Conservation (phyloP, 2,888 invertebrate species). For the Tinea semifulvella region DNA sequence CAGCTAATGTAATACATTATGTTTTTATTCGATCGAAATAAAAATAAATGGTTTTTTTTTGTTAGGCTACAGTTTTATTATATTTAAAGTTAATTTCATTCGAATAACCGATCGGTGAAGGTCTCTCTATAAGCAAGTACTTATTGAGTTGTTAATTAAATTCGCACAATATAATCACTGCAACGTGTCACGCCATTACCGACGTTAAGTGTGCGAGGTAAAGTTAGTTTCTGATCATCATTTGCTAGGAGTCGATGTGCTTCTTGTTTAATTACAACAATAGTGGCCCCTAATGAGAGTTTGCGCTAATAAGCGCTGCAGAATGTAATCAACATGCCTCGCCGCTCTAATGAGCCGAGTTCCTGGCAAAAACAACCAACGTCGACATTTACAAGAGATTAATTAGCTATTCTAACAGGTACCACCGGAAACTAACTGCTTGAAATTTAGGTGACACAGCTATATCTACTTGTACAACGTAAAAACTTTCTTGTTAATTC, state of each 20-base stretch:
- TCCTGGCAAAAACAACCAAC: constrained; percentile 59
- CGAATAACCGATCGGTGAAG: too few relatives aligned
- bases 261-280: constrained; percentile 66
- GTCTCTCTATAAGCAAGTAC: too few relatives aligned
- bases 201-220: constrained; percentile 19
- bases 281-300: constrained; percentile 65
- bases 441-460: constrained; percentile 3
- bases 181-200: constrained; percentile 31
- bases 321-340: constrained; percentile 66
- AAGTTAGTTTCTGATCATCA: constrained; percentile 11
- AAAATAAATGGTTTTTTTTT: too few relatives aligned
- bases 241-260: constrained; percentile 28
- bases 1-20: too few relatives aligned
- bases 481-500: too few relatives aligned
- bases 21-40: too few relatives aligned
- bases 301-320: constrained; percentile 65
- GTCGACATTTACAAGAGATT: constrained; percentile 62
- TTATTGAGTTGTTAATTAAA: constrained; percentile 65
- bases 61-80: too few relatives aligned
- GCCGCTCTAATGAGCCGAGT: constrained; percentile 63
- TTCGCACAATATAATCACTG: constrained; percentile 45
- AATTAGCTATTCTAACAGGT: constrained; percentile 45
- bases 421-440: constrained; percentile 4
- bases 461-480: background rate
- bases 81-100: too few relatives aligned